Percentiles rank a stretch among this genome's conserved stretches.
Conservation (phyloP, 2,888 invertebrate genomes). For the Papilio elwesi region DNA sequence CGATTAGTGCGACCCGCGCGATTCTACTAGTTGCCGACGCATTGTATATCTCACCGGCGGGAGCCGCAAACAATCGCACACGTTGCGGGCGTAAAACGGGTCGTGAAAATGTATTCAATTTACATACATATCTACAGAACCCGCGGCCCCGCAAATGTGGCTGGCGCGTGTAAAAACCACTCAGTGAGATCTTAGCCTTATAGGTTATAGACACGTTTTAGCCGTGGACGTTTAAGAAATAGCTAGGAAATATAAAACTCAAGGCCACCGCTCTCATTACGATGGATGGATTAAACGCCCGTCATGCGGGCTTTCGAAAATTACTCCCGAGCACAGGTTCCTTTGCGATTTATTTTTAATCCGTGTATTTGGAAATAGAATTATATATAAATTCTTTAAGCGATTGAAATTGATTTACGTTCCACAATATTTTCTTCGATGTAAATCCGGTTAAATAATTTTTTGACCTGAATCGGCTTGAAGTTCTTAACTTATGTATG, state of each 20-base stretch:
- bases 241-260: conserved; percentile 17
- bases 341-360: conserved; percentile 28
- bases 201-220: background rate
- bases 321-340: conserved; percentile 15
- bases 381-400: conserved; percentile 2
- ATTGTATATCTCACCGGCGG: too few species aligned
- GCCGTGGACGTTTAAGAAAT: background rate
- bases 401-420: conserved; percentile 3
- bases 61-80: too few species aligned
- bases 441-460: background rate
- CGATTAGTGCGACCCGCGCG: too few species aligned
- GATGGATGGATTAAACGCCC: conserved; percentile 25
- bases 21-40: too few species aligned
- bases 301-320: conserved; percentile 23
- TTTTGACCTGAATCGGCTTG: too few species aligned
- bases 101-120: too few species aligned
- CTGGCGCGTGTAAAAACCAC: too few species aligned
- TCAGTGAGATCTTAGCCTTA: too few species aligned
- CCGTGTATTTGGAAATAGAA: conserved; percentile 16
- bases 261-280: conserved; percentile 31
- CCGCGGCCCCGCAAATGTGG: too few species aligned
- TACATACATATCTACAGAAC: too few species aligned
- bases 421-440: background rate
- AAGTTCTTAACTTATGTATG: too few species aligned
- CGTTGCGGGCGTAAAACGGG: too few species aligned